Evolutionary conservation across 1,140 invertebrate genomes (phyloP).

Genomic region (Phthorimaea operculella): DNA sequence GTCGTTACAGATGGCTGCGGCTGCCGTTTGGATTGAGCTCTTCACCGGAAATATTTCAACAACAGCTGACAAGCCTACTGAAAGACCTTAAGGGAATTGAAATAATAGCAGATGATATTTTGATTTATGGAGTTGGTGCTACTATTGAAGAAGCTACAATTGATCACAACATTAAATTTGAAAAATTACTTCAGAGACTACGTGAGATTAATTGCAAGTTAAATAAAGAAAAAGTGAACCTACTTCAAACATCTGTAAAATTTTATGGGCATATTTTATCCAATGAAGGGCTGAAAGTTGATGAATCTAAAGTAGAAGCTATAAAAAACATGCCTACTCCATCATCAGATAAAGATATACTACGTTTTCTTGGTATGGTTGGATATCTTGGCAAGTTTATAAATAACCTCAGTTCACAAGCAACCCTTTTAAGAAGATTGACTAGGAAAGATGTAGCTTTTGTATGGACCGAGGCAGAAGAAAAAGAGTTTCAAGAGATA

Average conservation of each 20-base stretch:
- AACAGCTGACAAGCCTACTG: conserved; percentile 9
- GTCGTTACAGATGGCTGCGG: conserved; percentile 24
- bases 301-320: conserved; percentile 31
- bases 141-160: background rate
- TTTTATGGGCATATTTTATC: conserved; percentile 24
- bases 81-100: conserved; percentile 15
- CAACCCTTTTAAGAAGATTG: conserved; percentile 8
- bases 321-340: conserved; percentile 11
- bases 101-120: conserved; percentile 21
- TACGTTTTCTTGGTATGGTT: conserved; percentile 4
- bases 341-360: conserved; percentile 8
- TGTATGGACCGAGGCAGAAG: too few relatives aligned
- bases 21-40: conserved; percentile 32
- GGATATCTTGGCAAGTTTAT: conserved; percentile 7
- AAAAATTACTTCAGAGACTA: conserved; percentile 13
- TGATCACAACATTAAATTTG: conserved; percentile 10
- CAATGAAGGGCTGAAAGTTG: conserved; percentile 15
- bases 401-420: conserved; percentile 5
- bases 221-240: conserved; percentile 16
- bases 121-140: conserved; percentile 16
- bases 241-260: conserved; percentile 17
- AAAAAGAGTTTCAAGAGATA: conserved; percentile 9
- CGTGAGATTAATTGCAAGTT: conserved; percentile 16
- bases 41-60: conserved; percentile 25
- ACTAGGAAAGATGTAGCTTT: too few relatives aligned